Base-by-base conservation (phyloP, 2,888 invertebrate species). In the Eristalis pertinax region DNA sequence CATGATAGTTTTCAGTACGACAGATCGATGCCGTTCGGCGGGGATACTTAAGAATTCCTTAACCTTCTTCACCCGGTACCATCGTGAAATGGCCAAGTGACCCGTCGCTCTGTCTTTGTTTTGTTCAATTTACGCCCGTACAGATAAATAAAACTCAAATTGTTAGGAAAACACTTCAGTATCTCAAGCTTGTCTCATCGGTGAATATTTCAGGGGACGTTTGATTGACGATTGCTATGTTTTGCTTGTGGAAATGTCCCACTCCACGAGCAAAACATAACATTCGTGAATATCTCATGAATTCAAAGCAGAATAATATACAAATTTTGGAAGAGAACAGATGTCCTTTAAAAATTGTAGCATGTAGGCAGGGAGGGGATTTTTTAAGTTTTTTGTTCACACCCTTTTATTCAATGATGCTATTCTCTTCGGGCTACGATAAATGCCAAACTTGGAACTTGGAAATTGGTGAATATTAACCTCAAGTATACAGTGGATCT, bases 1-100 rank as follows among this genome's bases (percentile, higher is more conserved):
- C n/a, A 50, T 64, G 29, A 64, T 58, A 77, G 19, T 64, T 62
- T 50, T 77, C 35, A 26, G 24, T 64, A 64, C 63, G 26, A 70
- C 19, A 26, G 62, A 38, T 41, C n/a, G 43, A 1, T n/a, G n/a
- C n/a, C 50, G 8, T 50, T 8, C 19, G n/a, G 19, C 19, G 19
- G 50, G 10, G 19, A 50, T 19, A 19, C 19, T 19, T 19, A n/a
- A 4, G 19, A 50, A 8, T 8, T 13, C 38, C 38, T 1, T 38
- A 38, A 8, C 38, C 38, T 38, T 50, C 50, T 32, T 19, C 43
- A 50, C n/a, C n/a, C n/a, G 7, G 5, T 7, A 7, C 4, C n/a
- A 50, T 5, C 1, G 50, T 19, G 50, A 50, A 50, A 50, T 50
- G 19, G 50, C 19, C 50, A 50, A 19, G 50, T 50, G 19, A 0